Evolutionary conservation across 2,888 invertebrate species (phyloP).

Genomic region (Acholoe squamosa): DNA sequence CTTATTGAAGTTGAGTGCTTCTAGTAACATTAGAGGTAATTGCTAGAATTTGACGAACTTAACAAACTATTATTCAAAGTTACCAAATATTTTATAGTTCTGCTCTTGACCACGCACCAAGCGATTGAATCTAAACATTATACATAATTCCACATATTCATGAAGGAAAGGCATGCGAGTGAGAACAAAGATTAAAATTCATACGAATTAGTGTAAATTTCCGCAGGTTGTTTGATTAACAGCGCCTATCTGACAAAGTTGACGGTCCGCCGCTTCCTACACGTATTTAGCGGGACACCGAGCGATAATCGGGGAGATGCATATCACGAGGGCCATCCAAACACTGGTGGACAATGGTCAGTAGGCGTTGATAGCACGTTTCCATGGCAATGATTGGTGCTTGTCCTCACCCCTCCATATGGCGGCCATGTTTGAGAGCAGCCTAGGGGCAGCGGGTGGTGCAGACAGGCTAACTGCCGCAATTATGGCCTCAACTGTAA

Average conservation of each 20-base stretch:
- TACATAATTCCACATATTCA: no score
- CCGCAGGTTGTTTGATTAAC: not conserved
- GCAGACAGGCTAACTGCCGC: not conserved
- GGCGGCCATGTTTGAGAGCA: constrained; percentile 4
- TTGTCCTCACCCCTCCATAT: constrained; percentile 40
- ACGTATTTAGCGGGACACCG: not conserved
- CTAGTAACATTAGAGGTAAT: no score
- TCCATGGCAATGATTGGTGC: constrained; percentile 38
- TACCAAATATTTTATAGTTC: no score
- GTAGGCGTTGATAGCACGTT: not conserved
- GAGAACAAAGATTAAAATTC: not conserved
- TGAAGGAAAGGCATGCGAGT: not conserved
- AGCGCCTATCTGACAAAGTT: not conserved
- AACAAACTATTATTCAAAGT: no score
- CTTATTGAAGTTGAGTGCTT: no score
- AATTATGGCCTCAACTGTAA: no score
- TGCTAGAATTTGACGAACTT: no score
- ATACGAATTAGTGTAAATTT: not conserved
- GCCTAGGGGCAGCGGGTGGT: not conserved
- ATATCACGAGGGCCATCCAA: constrained; percentile 5
- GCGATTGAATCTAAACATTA: no score
- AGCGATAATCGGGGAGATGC: constrained; percentile 34
- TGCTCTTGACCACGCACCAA: no score
- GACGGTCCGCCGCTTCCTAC: not conserved
- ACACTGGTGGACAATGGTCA: constrained; percentile 44